These are phyloP conservation scores for Eleginops maclovinus DNA, from an alignment of 2,113 vertebrate species.

Conservation along the genomic window DNA sequence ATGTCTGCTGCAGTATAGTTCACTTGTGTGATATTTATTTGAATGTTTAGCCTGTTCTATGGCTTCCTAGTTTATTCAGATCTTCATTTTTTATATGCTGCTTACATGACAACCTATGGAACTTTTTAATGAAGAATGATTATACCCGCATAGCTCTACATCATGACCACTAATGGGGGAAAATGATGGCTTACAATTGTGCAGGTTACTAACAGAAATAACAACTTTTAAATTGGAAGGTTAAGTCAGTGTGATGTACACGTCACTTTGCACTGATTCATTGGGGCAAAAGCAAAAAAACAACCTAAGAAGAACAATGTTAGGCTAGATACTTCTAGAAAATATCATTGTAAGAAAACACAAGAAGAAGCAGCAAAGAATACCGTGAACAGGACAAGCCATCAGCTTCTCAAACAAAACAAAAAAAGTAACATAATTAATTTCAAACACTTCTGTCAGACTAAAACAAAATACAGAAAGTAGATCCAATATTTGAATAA, in stretches of 20 bases:
- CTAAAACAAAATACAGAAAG: too few relatives aligned
- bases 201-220: neutral
- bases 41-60: too few relatives aligned
- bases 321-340: neutral
- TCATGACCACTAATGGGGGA: too few relatives aligned
- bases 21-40: too few relatives aligned
- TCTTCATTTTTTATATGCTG: too few relatives aligned
- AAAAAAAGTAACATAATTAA: neutral
- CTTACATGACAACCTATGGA: too few relatives aligned
- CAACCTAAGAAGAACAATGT: neutral
- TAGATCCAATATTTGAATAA: neutral
- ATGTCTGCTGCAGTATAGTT: too few relatives aligned
- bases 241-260: neutral
- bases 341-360: neutral
- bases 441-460: neutral
- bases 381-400: neutral
- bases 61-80: too few relatives aligned
- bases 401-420: neutral
- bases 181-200: neutral
- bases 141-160: too few relatives aligned
- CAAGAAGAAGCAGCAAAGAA: neutral
- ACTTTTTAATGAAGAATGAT: too few relatives aligned
- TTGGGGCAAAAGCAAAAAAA: neutral
- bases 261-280: neutral
- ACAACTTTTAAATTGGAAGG: neutral